Conservation (phyloP, 2,888 invertebrate genomes). For the Euplexia lucipara region DNA sequence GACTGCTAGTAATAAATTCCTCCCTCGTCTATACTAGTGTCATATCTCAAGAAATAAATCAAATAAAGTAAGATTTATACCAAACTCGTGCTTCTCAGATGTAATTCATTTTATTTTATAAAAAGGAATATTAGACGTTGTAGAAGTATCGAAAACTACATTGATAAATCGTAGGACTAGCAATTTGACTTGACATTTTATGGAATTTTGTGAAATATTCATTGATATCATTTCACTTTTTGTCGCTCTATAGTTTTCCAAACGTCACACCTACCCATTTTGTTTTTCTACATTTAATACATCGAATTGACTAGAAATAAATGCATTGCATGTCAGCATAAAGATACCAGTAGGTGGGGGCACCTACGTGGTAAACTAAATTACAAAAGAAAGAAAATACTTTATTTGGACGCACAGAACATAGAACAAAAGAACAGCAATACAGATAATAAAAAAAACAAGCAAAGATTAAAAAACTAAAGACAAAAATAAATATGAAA, state of each 20-base stretch:
- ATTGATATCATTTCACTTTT: neutral
- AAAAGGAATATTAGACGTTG: constrained; percentile 27
- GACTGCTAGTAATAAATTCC: constrained; percentile 27
- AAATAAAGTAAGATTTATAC: constrained; percentile 30
- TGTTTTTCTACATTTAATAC: neutral
- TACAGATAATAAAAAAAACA: too few relatives aligned
- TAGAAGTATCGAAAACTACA: constrained; percentile 12
- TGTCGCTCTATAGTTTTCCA: too few relatives aligned
- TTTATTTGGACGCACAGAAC: too few relatives aligned
- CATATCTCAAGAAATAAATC: constrained; percentile 41
- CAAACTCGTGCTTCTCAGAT: constrained; percentile 21
- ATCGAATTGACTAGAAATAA: neutral
- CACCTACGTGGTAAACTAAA: too few relatives aligned
- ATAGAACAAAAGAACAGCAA: too few relatives aligned
- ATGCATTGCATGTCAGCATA: too few relatives aligned
- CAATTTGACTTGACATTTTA: constrained; percentile 9
- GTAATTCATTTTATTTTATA: constrained; percentile 27
- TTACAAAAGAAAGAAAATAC: too few relatives aligned
- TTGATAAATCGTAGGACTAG: constrained; percentile 21
- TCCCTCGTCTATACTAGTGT: constrained; percentile 25
- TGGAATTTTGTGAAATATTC: neutral
- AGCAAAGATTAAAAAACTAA: too few relatives aligned
- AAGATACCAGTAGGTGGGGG: too few relatives aligned
- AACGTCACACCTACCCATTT: neutral
- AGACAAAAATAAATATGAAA: too few relatives aligned